Evolutionary conservation across 2,888 invertebrate genomes (phyloP), one percentile per base, ranked within the genome.

Genomic region (Tenthredo mesomela): DNA sequence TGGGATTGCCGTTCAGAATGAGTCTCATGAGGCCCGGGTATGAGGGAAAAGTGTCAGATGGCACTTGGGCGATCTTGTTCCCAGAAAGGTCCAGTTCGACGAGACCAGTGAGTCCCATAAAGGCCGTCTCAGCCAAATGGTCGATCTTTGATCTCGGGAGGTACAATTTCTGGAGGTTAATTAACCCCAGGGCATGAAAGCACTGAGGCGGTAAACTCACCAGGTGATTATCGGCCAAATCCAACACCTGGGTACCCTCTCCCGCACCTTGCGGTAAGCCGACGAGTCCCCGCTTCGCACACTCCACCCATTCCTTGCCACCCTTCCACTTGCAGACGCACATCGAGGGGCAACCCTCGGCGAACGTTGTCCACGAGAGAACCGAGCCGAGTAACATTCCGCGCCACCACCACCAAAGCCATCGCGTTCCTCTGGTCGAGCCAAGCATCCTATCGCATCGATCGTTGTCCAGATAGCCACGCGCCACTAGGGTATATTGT

Each of bases 281-380:
- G 87, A 96, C 95, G 84, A 98, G 94, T 84, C 96, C 96, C 91
- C 96, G 96, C 87, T 96, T 96, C 80, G 96, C 95, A 93, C 98
- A 98, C 93, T 98, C 98, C 80, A 97, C 98, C 88, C 97, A 97
- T 92, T 98, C 96, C 92, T 98, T 98, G 77, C 98, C 98, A 91
- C 97, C 96, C 93, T 98, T 98, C 98, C 98, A 98, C 93, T 97
- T 98, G 94, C 98, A 98, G 85, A 96, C 94, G 93, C 98, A 98
- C 88, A 96, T 95, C 54, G 95, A 94, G 40, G 98, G 98, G 92
- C 98, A 98, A 82, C 95, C 95, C 85, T 89, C 89, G 54, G 87
- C 90, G 37, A 84, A 61, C n/a, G 87, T 86, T 83, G 87, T 88
- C 84, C 50, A 87, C 18, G 86, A 87, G 75, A 86, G 85, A 85